Evolutionary conservation across 2,797 vertebrate species (phyloP), one percentile per base, ranked within the genome.

Genomic region (Sebastes ruberrimus): DNA sequence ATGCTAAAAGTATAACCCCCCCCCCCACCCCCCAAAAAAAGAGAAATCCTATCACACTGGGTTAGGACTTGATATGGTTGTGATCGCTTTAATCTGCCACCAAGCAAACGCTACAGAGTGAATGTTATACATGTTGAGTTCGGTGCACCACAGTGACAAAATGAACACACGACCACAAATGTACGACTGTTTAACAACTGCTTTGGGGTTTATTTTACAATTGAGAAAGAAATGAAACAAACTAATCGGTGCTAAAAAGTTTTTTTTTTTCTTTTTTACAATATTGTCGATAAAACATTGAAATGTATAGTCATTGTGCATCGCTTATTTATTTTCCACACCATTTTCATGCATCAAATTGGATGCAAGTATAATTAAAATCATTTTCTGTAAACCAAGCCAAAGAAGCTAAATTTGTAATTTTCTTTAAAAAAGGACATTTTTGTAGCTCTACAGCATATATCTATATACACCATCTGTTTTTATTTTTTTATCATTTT

Each of bases 161-260:
- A 95, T 95, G 90, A 93, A 95, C 88, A 97, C 91, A 94, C 96
- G 95, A 96, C 84, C 91, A 95, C 92, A 93, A 92, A 96, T 95
- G 93, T 94, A 95, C 92, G 92, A 94, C 92, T 94, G 96, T 97
- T 46, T 97, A 97, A 98, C 97, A 97, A 98, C 97, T 97, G 97
- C 95, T 96, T 97, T 97, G 97, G 97, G 97, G 96, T 99, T 99
- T 99, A 99, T 99, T 99, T 98, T 98, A 99, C 97, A 99, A 96
- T 97, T 97, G 96, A 98, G 97, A 97, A 97, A 95, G 91, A 93
- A 93, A 94, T 88, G 95, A 98, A 94, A 97, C 97, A 96, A 97
- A 95, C 97, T 97, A 97, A 97, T 97, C 89, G 95, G 96, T 97
- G 96, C 97, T 97, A 97, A 96, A 97, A 98, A 98, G 94, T 42